Base-by-base conservation (phyloP, 2,888 invertebrate genomes). In the Gasteruption jaculator region DNA sequence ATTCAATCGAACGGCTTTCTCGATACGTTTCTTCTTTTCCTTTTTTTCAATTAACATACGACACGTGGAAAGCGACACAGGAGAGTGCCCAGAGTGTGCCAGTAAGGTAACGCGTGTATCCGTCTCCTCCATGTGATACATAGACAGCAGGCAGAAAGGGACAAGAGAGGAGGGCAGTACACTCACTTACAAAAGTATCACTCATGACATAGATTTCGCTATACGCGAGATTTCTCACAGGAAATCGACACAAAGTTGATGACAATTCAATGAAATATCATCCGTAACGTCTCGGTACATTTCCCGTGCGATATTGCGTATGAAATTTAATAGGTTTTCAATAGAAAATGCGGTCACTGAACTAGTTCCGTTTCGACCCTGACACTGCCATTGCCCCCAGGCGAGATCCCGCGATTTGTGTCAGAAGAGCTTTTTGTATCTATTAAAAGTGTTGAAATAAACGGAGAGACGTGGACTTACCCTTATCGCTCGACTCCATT, bases 361-460 rank as follows among this genome's bases (percentile, higher is more conserved):
- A 77, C 77, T 73, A 77, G 74, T 73, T 75, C 72, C 65, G 65
- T 64, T 64, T 66, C 76, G 76, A 76, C 77, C 76, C 75, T 77
- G 76, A 77, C 76, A 76, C 76, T 76, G 76, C 75, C 76, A 75
- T 76, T 76, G 76, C 74, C 74, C 75, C 73, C 71, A 67, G 65
- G 55, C 52, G 43, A 49, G n/a, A n/a, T n/a, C 42, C 42, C 10
- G 8, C 54, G 64, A 66, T 65, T 61, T 62, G 62, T 66, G 68
- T 68, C 69, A 68, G 57, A 63, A 43, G 57, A 57, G 54, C 59
- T 46, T 56, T 56, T 54, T 34, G 35, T 31, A 43, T 45, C 26
- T 30, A 41, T 34, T 25, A 32, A n/a, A n/a, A n/a, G n/a, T n/a
- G n/a, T n/a, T n/a, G n/a, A n/a, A n/a, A n/a, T n/a, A 27, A 18